These are phyloP conservation scores for Paramormyrops kingsleyae DNA, from an alignment of 2,113 vertebrate species.

Conservation along the genomic window DNA sequence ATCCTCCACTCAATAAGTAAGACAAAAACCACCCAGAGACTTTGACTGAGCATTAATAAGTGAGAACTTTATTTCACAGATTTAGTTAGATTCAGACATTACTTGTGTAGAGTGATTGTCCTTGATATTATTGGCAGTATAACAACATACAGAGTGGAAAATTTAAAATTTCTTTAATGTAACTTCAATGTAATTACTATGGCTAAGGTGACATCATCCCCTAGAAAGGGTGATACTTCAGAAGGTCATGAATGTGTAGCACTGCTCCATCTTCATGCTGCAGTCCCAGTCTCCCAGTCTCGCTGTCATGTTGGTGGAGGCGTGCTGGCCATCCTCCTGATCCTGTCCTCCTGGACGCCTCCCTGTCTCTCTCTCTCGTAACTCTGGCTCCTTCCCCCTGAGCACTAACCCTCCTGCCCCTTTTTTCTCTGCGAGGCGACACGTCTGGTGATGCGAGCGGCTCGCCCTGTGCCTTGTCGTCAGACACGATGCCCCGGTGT, in stretches of 20 bases:
- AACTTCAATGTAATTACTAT: neutral
- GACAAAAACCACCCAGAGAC: neutral
- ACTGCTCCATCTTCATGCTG: neutral
- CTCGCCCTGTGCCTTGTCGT: neutral
- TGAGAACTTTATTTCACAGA: neutral
- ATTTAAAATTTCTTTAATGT: neutral
- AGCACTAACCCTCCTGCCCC: neutral
- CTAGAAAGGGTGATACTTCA: neutral
- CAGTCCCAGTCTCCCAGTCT: neutral
- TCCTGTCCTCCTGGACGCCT: neutral
- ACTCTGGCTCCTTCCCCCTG: neutral
- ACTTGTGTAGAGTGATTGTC: neutral
- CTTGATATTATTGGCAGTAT: neutral
- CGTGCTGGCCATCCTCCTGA: neutral
- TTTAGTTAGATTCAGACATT: neutral
- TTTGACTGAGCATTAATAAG: neutral
- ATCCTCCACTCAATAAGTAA: slow-evolving; percentile 78
- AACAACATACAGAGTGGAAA: neutral
- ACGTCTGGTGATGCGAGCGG: neutral
- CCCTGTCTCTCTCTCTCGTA: neutral
- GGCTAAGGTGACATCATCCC: neutral
- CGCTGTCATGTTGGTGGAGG: neutral
- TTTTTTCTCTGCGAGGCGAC: neutral
- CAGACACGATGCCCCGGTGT: neutral
- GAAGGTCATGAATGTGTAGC: neutral